A percentile compares a stretch with the other conserved stretches of the same genome.
These are phyloP conservation scores for Podocnemis expansa DNA, from an alignment of 2,113 vertebrate genomes.

Conservation along the genomic window DNA sequence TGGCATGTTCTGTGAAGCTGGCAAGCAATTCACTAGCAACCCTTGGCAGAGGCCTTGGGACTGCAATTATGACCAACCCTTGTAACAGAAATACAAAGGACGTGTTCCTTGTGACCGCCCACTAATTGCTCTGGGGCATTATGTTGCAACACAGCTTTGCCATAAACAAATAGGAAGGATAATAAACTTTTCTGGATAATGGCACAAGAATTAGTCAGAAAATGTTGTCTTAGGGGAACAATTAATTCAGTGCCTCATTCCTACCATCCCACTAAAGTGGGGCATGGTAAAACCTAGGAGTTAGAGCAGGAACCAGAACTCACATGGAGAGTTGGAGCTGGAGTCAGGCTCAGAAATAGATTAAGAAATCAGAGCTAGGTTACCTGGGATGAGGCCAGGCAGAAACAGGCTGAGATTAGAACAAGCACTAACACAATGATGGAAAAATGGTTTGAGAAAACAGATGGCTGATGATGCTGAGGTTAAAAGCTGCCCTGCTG, in stretches of 20 bases:
- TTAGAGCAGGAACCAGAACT: neutral
- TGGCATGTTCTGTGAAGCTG: neutral
- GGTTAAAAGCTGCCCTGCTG: too few relatives aligned
- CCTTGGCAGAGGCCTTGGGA: fast-evolving
- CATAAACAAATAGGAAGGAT: neutral
- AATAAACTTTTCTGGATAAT: neutral
- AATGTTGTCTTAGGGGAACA: neutral
- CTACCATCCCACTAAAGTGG: neutral
- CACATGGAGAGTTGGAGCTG: neutral
- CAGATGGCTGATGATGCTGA: too few relatives aligned
- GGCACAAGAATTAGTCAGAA: neutral
- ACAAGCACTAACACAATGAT: too few relatives aligned
- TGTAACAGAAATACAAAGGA: neutral
- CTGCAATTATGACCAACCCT: neutral
- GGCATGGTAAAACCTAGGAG: neutral
- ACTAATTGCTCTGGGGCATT: neutral
- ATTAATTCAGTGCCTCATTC: neutral
- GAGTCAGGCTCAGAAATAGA: too few relatives aligned
- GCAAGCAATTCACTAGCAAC: neutral
- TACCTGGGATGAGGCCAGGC: too few relatives aligned
- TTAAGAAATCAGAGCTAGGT: too few relatives aligned
- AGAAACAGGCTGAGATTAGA: too few relatives aligned
- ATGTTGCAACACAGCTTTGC: neutral
- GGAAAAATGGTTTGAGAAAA: too few relatives aligned
- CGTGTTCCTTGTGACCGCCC: neutral